These are phyloP conservation scores for Dynastes grantii DNA, from an alignment of 2,888 invertebrate genomes.

Conservation along the genomic window DNA sequence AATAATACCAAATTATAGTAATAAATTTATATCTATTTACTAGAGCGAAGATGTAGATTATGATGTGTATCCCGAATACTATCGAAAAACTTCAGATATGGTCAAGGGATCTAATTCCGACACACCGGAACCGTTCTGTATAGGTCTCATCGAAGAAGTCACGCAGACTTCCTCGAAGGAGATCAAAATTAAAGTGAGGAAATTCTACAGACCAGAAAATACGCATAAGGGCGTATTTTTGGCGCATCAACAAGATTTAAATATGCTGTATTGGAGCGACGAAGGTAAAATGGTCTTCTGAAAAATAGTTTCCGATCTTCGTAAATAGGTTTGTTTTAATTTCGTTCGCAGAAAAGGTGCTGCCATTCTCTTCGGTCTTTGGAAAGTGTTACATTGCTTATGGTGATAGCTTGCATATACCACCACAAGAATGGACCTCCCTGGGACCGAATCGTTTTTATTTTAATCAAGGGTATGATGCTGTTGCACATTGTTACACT, in stretches of 20 bases:
- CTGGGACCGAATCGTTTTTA: conserved; percentile 82
- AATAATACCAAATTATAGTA: too few relatives aligned
- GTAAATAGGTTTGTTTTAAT: neutral
- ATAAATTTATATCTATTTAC: too few relatives aligned
- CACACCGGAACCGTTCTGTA: conserved; percentile 83
- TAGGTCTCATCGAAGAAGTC: conserved; percentile 81
- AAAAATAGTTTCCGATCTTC: neutral
- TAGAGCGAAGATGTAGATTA: conserved; percentile 75
- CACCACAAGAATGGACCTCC: conserved; percentile 75
- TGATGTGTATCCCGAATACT: conserved; percentile 85
- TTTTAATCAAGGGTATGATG: conserved; percentile 80
- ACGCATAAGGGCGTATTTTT: conserved; percentile 75
- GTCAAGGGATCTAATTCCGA: conserved; percentile 82
- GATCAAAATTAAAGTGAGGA: conserved; percentile 78
- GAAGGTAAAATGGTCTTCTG: conserved; percentile 72
- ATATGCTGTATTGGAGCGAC: conserved; percentile 84
- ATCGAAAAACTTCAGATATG: conserved; percentile 81
- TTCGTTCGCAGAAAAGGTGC: conserved; percentile 69
- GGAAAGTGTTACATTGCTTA: conserved; percentile 82
- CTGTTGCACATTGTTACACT: conserved; percentile 72
- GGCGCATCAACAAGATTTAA: conserved; percentile 79
- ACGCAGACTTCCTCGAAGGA: conserved; percentile 69
- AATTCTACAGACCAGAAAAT: conserved; percentile 85
- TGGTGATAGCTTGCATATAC: conserved; percentile 73
- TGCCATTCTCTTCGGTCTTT: conserved; percentile 76